A percentile compares a stretch with the other conserved stretches of the same genome.
These are phyloP conservation scores for Drosophila colorata DNA, from an alignment of 2,888 invertebrate species.

Conservation along the genomic window DNA sequence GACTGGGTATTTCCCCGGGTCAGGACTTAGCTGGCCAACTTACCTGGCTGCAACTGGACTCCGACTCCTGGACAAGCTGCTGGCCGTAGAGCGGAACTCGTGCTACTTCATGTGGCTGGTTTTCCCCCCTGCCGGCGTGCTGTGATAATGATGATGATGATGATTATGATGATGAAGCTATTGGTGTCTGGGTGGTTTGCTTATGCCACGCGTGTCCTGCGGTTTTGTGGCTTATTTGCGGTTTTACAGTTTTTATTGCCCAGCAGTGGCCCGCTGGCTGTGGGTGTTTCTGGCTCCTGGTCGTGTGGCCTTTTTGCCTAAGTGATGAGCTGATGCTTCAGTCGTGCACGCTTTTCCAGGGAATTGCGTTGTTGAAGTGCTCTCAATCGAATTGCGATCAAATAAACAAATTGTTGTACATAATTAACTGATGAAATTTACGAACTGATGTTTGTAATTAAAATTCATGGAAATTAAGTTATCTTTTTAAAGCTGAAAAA, in stretches of 20 bases:
- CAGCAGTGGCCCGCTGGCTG: conserved; percentile 50
- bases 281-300: conserved; percentile 59
- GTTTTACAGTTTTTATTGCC: conserved; percentile 66
- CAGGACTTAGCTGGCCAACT: conserved; percentile 25
- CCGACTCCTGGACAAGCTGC: conserved; percentile 14
- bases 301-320: conserved; percentile 69
- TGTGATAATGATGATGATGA: conserved; percentile 55
- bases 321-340: conserved; percentile 46
- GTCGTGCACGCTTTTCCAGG: conserved; percentile 26
- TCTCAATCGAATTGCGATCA: background rate
- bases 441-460: background rate
- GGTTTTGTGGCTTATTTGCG: conserved; percentile 71
- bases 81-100: conserved; percentile 15
- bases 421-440: background rate
- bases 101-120: conserved; percentile 49
- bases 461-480: background rate
- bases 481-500: background rate
- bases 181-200: conserved; percentile 31
- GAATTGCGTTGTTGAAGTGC: conserved; percentile 21
- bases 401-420: background rate
- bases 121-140: conserved; percentile 51
- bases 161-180: conserved; percentile 35
- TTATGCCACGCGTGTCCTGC: conserved; percentile 69
- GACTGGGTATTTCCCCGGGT: conserved; percentile 63
- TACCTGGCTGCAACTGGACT: conserved; percentile 56